These are phyloP conservation scores for Dinomys branickii DNA, from an alignment of 2,113 vertebrate genomes.

Conservation along the genomic window DNA sequence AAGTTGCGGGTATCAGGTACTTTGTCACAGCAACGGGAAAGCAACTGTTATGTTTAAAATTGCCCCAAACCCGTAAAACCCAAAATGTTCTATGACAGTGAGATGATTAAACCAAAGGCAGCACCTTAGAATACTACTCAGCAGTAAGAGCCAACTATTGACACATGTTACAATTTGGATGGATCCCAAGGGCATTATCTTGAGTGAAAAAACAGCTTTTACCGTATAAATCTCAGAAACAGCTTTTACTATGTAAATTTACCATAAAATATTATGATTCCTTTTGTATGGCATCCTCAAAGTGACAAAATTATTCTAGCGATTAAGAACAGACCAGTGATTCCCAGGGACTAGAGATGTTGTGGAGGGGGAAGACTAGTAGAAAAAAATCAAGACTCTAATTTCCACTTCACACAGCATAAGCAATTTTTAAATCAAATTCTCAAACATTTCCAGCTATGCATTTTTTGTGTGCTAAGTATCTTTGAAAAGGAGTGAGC, in stretches of 20 bases:
- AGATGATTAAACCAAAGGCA: not conserved
- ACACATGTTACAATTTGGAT: not conserved
- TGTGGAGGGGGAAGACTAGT: accelerated
- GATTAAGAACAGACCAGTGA: not conserved
- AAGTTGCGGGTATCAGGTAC: not conserved
- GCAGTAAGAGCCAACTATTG: not conserved
- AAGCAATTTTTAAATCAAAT: conserved; percentile 16
- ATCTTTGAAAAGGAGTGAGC: not conserved
- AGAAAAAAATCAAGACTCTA: not conserved
- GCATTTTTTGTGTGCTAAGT: not conserved
- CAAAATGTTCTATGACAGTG: not conserved
- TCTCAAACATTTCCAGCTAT: conserved; percentile 9
- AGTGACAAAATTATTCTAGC: not conserved
- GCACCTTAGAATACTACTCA: not conserved
- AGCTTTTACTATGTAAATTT: not conserved
- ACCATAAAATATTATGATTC: not conserved
- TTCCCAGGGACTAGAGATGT: not conserved
- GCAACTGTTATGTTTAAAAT: not conserved
- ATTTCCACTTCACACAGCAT: not conserved
- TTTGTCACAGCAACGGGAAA: not conserved
- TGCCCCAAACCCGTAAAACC: not conserved
- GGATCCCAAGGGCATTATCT: not conserved
- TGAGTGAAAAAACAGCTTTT: conserved; percentile 1
- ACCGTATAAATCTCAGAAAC: not conserved
- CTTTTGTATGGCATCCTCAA: not conserved